These are phyloP conservation scores for Coptodon rendalli DNA, from an alignment of 2,113 vertebrate species.

Conservation along the genomic window DNA sequence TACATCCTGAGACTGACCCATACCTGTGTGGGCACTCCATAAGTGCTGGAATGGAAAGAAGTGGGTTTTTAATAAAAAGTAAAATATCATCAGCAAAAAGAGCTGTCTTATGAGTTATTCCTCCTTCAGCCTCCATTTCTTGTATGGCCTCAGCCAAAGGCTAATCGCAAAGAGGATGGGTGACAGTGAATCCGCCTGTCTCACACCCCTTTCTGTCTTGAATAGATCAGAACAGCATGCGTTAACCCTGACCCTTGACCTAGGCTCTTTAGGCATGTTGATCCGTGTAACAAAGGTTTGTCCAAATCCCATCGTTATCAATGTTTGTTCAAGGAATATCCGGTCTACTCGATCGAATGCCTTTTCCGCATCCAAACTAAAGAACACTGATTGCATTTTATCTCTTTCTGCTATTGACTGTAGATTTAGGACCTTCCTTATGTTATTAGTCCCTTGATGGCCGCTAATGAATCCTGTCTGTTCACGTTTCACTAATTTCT, in stretches of 20 bases:
- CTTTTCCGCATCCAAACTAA: not conserved
- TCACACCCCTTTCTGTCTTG: not conserved
- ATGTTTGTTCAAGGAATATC: not conserved
- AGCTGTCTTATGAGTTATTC: not conserved
- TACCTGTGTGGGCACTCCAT: not conserved
- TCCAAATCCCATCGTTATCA: not conserved
- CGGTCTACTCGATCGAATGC: not conserved
- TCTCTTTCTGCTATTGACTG: not conserved
- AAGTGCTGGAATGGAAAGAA: not conserved
- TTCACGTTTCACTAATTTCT: not conserved
- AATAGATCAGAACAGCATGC: not conserved
- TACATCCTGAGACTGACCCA: fast-evolving
- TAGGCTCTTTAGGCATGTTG: fast-evolving
- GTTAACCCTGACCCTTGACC: not conserved
- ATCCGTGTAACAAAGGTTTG: not conserved
- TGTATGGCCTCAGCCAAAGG: fast-evolving
- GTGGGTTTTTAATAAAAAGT: not conserved
- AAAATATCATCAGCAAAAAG: not conserved
- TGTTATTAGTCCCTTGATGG: no score
- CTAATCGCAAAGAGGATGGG: not conserved
- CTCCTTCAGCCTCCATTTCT: not conserved
- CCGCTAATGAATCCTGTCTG: fast-evolving
- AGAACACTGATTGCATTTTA: not conserved
- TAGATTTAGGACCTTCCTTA: fast-evolving
- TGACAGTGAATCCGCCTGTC: not conserved